phyloP scores from a whole-genome alignment of 2,888 invertebrate species.

The Nomada fucata region DNA sequence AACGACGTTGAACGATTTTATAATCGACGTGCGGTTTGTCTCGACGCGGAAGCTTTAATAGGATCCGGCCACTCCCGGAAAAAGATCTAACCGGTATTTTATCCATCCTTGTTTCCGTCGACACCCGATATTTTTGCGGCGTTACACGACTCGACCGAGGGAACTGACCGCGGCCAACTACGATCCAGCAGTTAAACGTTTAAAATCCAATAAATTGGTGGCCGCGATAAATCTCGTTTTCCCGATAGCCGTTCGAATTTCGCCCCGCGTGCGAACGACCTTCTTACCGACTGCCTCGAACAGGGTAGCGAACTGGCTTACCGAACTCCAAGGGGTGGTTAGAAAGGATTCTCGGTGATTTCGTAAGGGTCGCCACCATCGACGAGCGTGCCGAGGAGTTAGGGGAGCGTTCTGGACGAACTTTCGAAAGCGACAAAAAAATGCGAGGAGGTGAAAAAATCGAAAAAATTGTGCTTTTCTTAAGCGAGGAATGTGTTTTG shows the following conservation, averaged over 20 bases:
- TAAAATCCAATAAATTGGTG: slow-evolving; percentile 78
- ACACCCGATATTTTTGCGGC: slow-evolving; percentile 70
- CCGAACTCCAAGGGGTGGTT: slow-evolving; percentile 47
- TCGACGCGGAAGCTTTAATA: slow-evolving; percentile 65
- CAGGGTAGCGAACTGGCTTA: slow-evolving; percentile 67
- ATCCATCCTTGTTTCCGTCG: slow-evolving; percentile 58
- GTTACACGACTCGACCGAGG: slow-evolving; percentile 64
- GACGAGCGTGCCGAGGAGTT: slow-evolving; percentile 15
- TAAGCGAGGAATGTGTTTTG: too few species aligned
- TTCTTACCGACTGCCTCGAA: slow-evolving; percentile 57
- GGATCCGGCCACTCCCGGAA: slow-evolving; percentile 50
- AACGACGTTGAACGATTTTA: slow-evolving; percentile 67
- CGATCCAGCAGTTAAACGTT: slow-evolving; percentile 77
- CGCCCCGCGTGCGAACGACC: slow-evolving; percentile 5
- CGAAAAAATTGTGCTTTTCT: not conserved
- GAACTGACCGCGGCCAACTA: slow-evolving; percentile 70
- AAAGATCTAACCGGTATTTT: slow-evolving; percentile 60
- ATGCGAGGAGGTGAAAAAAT: not conserved
- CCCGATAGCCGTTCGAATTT: slow-evolving; percentile 59
- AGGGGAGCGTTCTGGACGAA: not conserved
- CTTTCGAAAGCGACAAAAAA: not conserved
- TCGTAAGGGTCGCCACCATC: slow-evolving; percentile 76
- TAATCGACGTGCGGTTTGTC: slow-evolving; percentile 71
- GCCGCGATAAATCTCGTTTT: slow-evolving; percentile 73
- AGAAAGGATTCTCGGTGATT: slow-evolving; percentile 67